Conservation (phyloP, 2,797 vertebrate species). For the Tamandua tetradactyla region DNA sequence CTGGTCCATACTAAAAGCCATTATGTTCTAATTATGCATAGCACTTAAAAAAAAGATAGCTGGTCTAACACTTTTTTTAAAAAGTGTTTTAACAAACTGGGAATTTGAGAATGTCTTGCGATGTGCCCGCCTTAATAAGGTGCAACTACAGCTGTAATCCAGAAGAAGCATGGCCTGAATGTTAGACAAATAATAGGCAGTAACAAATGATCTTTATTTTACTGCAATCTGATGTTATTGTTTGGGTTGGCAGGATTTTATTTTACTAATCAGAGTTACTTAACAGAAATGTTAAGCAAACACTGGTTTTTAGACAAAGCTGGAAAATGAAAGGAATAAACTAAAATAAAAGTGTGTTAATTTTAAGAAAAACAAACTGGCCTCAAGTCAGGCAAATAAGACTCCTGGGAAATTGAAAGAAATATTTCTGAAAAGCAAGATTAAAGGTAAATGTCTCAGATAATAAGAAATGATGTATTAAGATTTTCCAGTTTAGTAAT, state of each 20-base stretch:
- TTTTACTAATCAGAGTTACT: constrained; percentile 69
- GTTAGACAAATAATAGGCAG: constrained; percentile 12
- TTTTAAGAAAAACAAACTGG: constrained; percentile 81
- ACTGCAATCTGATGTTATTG: constrained; percentile 50
- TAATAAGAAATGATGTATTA: constrained; percentile 73
- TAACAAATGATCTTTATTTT: constrained; percentile 71
- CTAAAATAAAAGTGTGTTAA: constrained; percentile 81
- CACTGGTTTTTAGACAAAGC: constrained; percentile 81
- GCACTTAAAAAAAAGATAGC: constrained; percentile 55
- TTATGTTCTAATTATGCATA: constrained; percentile 63
- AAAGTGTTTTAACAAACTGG: constrained; percentile 71
- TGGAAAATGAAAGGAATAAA: constrained; percentile 80
- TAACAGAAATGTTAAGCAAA: constrained; percentile 68
- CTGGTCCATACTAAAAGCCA: constrained; percentile 65
- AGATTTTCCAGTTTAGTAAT: constrained; percentile 30
- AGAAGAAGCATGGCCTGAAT: constrained; percentile 48
- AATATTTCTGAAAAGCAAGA: constrained; percentile 75
- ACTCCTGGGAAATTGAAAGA: constrained; percentile 82
- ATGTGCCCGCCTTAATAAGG: constrained; percentile 59
- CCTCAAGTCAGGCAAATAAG: constrained; percentile 83
- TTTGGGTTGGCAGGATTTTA: constrained; percentile 65
- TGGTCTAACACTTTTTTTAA: constrained; percentile 73
- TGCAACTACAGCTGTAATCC: constrained; percentile 67
- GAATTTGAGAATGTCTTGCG: constrained; percentile 56
- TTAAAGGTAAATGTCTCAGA: constrained; percentile 29